phyloP scores from a whole-genome alignment of 2,888 invertebrate species.

The Chrysotoxum bicinctum region DNA sequence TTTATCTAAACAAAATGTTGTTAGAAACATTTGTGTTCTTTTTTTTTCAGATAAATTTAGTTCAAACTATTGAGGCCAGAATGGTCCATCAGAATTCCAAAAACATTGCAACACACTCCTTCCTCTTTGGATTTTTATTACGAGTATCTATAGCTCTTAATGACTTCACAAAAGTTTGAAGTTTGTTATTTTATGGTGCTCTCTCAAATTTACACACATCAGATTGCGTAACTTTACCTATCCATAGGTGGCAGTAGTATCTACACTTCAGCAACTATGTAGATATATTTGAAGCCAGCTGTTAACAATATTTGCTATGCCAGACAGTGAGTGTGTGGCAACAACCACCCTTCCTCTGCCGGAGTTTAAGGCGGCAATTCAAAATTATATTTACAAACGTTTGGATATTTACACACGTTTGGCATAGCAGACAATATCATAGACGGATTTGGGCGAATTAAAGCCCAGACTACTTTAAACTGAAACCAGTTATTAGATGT shows the following conservation, averaged over 20 bases:
- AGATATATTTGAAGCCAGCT: slow-evolving; percentile 25
- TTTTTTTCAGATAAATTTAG: not conserved
- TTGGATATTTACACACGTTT: slow-evolving; percentile 20
- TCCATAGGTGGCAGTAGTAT: slow-evolving; percentile 55
- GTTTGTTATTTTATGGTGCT: slow-evolving; percentile 43
- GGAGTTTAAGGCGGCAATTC: slow-evolving; percentile 17
- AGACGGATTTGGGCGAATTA: not conserved
- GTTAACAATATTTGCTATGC: slow-evolving; percentile 41
- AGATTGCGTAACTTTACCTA: slow-evolving; percentile 46
- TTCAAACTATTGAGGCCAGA: slow-evolving; percentile 4
- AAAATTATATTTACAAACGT: slow-evolving; percentile 50
- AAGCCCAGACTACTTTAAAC: too few species aligned
- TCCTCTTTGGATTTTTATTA: slow-evolving; percentile 14
- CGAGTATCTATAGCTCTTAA: slow-evolving; percentile 45
- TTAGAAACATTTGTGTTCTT: not conserved
- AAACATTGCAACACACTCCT: not conserved
- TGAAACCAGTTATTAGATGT: too few species aligned
- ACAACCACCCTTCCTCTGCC: slow-evolving; percentile 20
- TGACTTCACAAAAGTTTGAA: slow-evolving; percentile 39
- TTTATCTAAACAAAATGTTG: slow-evolving; percentile 21
- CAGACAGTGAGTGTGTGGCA: slow-evolving; percentile 21
- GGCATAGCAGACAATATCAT: not conserved
- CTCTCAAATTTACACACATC: slow-evolving; percentile 1
- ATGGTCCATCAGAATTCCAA: slow-evolving; percentile 28
- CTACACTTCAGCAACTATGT: not conserved